phyloP scores from a whole-genome alignment of 2,888 invertebrate genomes.

The Thecophora atra region DNA sequence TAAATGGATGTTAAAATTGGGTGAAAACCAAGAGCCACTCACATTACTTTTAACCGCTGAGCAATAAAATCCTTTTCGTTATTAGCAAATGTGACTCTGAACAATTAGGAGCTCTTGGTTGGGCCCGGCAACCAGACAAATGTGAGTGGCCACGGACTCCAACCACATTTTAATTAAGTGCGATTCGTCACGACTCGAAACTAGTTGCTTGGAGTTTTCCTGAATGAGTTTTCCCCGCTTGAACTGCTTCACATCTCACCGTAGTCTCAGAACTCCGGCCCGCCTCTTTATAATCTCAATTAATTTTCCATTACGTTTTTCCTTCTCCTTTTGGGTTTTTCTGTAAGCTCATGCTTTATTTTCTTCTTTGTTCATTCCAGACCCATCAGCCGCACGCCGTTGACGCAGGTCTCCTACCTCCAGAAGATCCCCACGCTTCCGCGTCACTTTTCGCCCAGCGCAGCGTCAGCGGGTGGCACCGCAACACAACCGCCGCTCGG shows the following conservation, averaged over 20 bases:
- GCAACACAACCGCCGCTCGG: constrained; percentile 42
- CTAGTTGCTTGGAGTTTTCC: not conserved
- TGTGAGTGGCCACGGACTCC: constrained; percentile 14
- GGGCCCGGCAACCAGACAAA: constrained; percentile 2
- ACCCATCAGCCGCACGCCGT: constrained; percentile 63
- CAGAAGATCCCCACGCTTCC: constrained; percentile 64
- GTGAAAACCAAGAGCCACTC: too few species aligned
- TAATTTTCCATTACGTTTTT: constrained; percentile 41
- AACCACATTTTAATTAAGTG: constrained; percentile 57
- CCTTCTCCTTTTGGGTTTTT: constrained; percentile 24
- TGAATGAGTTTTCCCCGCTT: too few species aligned
- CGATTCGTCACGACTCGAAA: constrained; percentile 53
- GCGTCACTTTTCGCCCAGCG: constrained; percentile 61
- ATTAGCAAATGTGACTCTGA: not conserved
- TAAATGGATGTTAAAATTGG: too few species aligned
- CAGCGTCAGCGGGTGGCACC: constrained; percentile 35
- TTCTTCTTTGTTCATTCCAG: constrained; percentile 48
- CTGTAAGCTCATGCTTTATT: constrained; percentile 19
- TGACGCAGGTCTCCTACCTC: constrained; percentile 63
- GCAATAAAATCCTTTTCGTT: too few species aligned
- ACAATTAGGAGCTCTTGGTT: constrained; percentile 32
- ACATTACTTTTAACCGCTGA: too few species aligned
- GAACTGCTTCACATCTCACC: not conserved
- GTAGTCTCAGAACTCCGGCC: not conserved
- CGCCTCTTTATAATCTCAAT: constrained; percentile 45